These are phyloP conservation scores for Eupithecia vulgata DNA, from an alignment of 2,888 invertebrate species.

Conservation along the genomic window DNA sequence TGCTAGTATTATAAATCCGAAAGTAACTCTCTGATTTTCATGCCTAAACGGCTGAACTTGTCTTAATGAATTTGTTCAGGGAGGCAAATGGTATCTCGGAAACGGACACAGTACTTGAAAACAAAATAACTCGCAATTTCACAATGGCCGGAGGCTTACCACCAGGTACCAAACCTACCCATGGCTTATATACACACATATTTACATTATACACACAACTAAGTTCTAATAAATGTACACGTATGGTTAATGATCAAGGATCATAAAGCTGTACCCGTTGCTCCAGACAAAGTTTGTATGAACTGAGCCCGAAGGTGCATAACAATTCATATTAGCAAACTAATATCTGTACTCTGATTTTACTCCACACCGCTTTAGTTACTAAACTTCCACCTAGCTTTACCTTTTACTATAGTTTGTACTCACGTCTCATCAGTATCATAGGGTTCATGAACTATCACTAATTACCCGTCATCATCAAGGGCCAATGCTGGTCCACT, in stretches of 20 bases:
- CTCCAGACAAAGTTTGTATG: conserved; percentile 4
- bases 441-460: not conserved
- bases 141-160: no score
- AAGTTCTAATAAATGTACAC: no score
- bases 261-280: not conserved
- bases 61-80: no score
- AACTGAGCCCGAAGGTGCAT: not conserved
- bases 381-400: not conserved
- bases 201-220: no score
- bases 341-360: not conserved
- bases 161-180: no score
- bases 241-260: not conserved
- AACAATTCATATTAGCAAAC: conserved; percentile 2
- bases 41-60: no score
- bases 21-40: no score
- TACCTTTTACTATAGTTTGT: not conserved
- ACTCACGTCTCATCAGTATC: not conserved
- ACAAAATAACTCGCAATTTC: no score
- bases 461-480: not conserved
- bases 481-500: not conserved
- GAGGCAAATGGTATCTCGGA: no score
- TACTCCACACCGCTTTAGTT: not conserved
- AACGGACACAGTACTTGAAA: no score
- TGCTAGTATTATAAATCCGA: no score
- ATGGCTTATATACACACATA: no score